A percentile compares a stretch with the other conserved stretches of the same genome.
Conservation (phyloP, 2,888 invertebrate species). For the Holacanthella duospinosa region DNA sequence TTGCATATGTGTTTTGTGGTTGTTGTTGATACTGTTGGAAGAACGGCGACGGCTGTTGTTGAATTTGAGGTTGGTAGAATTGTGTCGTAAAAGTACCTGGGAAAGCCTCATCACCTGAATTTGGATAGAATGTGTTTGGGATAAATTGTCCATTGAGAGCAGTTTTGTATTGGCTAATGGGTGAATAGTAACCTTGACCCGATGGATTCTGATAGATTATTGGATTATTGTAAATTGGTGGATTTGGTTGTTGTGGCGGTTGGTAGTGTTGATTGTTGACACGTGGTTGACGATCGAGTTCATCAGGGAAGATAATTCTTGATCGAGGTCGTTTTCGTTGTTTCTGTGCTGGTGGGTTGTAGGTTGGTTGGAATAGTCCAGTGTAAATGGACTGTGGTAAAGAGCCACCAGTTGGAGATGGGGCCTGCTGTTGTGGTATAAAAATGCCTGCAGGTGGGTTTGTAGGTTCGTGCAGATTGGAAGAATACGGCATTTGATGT, state of each 20-base stretch:
- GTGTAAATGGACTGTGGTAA: not conserved
- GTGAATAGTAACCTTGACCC: constrained; percentile 36
- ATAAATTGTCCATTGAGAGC: constrained; percentile 11
- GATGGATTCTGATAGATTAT: constrained; percentile 5
- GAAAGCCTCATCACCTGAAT: not conserved
- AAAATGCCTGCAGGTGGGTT: not conserved
- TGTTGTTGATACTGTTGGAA: constrained; percentile 29
- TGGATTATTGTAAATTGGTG: not conserved
- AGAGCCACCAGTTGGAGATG: not conserved
- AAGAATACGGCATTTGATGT: no score
- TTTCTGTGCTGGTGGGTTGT: constrained; percentile 3
- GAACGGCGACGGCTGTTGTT: constrained; percentile 14
- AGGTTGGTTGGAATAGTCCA: not conserved
- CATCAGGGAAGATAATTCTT: not conserved
- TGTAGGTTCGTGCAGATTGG: not conserved
- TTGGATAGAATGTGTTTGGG: constrained; percentile 3
- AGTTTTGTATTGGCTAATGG: constrained; percentile 34
- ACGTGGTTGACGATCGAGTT: not conserved
- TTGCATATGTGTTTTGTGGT: not conserved
- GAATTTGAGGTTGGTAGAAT: constrained; percentile 20
- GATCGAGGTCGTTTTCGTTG: not conserved
- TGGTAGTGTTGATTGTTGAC: not conserved
- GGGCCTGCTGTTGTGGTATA: no score
- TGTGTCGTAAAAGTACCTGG: constrained; percentile 34
- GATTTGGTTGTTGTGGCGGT: not conserved